Percentiles rank a stretch among this genome's conserved stretches.
phyloP scores from a whole-genome alignment of 2,888 invertebrate species.

The Microdon myrmicae region DNA sequence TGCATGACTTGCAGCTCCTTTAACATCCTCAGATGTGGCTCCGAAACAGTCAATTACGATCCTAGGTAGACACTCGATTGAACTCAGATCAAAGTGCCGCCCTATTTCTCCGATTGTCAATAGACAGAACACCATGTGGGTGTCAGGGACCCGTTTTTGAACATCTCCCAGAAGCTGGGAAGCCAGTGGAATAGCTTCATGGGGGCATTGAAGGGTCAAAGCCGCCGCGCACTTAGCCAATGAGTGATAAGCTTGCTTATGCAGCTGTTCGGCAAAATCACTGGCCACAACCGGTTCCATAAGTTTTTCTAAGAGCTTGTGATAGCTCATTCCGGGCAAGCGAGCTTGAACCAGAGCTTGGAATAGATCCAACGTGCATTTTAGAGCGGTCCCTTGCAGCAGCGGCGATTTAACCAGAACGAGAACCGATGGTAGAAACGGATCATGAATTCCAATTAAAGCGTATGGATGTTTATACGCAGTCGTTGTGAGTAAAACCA shows the following conservation, averaged over 20 bases:
- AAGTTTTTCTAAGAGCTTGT: constrained; percentile 81
- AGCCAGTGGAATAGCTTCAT: constrained; percentile 76
- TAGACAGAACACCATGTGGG: constrained; percentile 91
- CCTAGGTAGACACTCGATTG: constrained; percentile 78
- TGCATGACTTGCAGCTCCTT: constrained; percentile 96
- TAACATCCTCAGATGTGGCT: constrained; percentile 94
- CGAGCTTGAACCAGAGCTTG: constrained; percentile 88
- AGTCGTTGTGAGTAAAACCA: constrained; percentile 84
- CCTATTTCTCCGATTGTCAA: constrained; percentile 98
- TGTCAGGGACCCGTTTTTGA: constrained; percentile 74
- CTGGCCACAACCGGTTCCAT: constrained; percentile 75
- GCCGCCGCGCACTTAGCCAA: constrained; percentile 97
- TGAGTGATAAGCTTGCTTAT: constrained; percentile 89
- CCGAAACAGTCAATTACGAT: constrained; percentile 88
- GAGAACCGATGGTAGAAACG: constrained; percentile 87
- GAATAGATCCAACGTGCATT: constrained; percentile 91
- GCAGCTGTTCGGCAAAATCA: constrained; percentile 69
- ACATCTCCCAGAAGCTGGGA: constrained; percentile 78
- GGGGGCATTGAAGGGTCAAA: constrained; percentile 82
- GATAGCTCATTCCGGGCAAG: constrained; percentile 82
- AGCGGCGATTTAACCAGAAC: constrained; percentile 89
- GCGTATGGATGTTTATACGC: constrained; percentile 83
- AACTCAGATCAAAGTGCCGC: constrained; percentile 85
- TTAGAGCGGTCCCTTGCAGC: constrained; percentile 86
- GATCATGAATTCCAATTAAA: constrained; percentile 76